A percentile compares a stretch with the other conserved stretches of the same genome.
These are phyloP conservation scores for Lepidotrigona ventralis DNA, from an alignment of 1,140 invertebrate species.

Conservation along the genomic window DNA sequence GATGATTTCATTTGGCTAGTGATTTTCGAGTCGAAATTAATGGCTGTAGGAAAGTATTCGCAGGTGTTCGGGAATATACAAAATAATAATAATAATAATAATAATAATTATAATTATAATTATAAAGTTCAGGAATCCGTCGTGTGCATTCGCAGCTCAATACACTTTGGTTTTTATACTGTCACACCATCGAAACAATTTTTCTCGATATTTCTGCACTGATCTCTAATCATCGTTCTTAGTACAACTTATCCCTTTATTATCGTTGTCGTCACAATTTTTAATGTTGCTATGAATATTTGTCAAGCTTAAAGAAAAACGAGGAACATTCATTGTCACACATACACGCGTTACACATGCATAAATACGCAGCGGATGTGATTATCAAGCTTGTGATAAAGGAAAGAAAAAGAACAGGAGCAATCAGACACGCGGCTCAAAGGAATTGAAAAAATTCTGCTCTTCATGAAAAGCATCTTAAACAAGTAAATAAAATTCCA, in stretches of 20 bases:
- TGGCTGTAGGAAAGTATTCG: not conserved
- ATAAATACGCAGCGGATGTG: too few species aligned
- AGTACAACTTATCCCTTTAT: conserved; percentile 1
- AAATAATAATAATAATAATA: conserved; percentile 3
- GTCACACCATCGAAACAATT: not conserved
- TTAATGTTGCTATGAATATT: conserved; percentile 30
- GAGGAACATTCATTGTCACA: too few species aligned
- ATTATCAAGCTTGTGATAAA: not conserved
- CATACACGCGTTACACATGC: not conserved
- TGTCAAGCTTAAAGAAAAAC: not conserved
- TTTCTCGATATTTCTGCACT: conserved; percentile 36
- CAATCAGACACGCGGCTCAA: not conserved
- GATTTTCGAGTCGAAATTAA: not conserved
- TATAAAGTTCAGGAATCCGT: conserved; percentile 41
- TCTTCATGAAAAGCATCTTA: not conserved
- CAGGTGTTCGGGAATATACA: not conserved
- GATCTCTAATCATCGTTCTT: conserved; percentile 11
- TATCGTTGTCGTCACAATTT: conserved; percentile 22
- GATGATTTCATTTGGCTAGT: not conserved
- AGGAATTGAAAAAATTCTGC: conserved; percentile 26
- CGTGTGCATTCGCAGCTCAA: conserved; percentile 45
- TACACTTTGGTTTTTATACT: conserved; percentile 43
- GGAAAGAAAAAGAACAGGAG: not conserved
- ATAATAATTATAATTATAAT: too few species aligned
- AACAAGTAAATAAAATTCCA: not conserved